Evolutionary conservation across 2,888 invertebrate species (phyloP).

Genomic region (Macrosiphum euphorbiae): DNA sequence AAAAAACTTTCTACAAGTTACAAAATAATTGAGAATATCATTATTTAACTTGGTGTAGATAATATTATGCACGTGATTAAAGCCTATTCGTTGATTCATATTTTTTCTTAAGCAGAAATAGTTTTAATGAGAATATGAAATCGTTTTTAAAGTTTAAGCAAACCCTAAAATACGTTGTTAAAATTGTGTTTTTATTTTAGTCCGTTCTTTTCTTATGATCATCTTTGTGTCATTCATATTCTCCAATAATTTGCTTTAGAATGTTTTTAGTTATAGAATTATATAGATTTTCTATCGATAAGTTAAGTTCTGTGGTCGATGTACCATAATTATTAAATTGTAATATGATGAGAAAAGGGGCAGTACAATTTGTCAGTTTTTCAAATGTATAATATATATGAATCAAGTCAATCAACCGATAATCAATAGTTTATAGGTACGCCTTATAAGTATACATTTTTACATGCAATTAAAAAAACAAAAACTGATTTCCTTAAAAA

Average conservation of each 20-base stretch:
- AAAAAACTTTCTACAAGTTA: slow-evolving; percentile 31
- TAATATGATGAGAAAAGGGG: neutral
- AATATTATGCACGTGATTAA: neutral
- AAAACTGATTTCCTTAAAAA: neutral
- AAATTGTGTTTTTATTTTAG: neutral
- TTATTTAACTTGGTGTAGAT: neutral
- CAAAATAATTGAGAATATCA: neutral
- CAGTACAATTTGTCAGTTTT: neutral
- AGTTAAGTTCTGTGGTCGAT: neutral
- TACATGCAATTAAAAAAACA: neutral
- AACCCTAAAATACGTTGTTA: neutral
- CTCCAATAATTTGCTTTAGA: neutral
- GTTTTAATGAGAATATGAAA: neutral
- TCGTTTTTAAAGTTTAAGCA: neutral
- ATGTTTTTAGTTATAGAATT: neutral
- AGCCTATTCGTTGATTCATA: neutral
- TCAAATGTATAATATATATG: neutral
- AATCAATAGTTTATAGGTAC: neutral
- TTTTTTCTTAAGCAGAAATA: neutral
- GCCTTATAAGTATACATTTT: neutral
- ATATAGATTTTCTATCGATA: neutral
- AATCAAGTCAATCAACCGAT: neutral
- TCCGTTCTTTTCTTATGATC: neutral
- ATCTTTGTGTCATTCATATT: neutral
- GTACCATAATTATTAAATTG: neutral